A percentile compares a stretch with the other conserved stretches of the same genome.
Conservation (phyloP, 2,797 vertebrate species). For the Hoplostethus atlanticus region DNA sequence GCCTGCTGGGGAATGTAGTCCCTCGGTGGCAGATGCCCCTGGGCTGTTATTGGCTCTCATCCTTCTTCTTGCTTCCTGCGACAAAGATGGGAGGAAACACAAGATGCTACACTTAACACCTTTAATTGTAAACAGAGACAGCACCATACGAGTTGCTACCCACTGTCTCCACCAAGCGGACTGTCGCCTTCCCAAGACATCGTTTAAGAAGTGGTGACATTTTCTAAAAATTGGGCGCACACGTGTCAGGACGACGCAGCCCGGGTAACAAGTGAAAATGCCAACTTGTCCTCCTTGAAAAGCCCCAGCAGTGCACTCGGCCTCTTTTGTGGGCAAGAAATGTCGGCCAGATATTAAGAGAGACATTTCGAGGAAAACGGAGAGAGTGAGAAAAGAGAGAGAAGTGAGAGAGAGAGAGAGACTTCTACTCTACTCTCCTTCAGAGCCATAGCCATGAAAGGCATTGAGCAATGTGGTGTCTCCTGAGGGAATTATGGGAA, state of each 20-base stretch:
- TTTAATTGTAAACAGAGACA: too few relatives aligned
- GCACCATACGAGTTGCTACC: neutral
- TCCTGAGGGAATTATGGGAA: slow-evolving; percentile 66
- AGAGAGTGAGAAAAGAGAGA: neutral
- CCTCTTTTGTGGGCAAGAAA: slow-evolving; percentile 22
- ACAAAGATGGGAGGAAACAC: too few relatives aligned
- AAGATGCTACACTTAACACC: too few relatives aligned
- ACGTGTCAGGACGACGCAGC: neutral
- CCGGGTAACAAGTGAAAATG: slow-evolving; percentile 12
- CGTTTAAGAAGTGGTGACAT: too few relatives aligned
- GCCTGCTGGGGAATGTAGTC: too few relatives aligned
- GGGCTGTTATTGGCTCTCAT: too few relatives aligned
- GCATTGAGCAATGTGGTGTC: slow-evolving; percentile 60
- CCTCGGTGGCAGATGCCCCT: too few relatives aligned
- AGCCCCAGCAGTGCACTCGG: slow-evolving; percentile 8
- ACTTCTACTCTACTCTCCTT: slow-evolving; percentile 46
- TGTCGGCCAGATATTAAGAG: slow-evolving; percentile 7
- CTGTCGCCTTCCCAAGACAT: neutral
- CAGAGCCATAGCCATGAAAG: slow-evolving; percentile 45
- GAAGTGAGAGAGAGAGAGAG: slow-evolving; percentile 23
- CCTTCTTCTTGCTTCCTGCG: too few relatives aligned
- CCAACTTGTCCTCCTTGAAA: slow-evolving; percentile 16
- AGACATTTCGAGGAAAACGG: slow-evolving; percentile 15
- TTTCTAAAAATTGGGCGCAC: neutral
- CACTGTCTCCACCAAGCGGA: too few relatives aligned